Evolutionary conservation across 2,113 vertebrate genomes (phyloP).

Genomic region (Meleagris gallopavo): DNA sequence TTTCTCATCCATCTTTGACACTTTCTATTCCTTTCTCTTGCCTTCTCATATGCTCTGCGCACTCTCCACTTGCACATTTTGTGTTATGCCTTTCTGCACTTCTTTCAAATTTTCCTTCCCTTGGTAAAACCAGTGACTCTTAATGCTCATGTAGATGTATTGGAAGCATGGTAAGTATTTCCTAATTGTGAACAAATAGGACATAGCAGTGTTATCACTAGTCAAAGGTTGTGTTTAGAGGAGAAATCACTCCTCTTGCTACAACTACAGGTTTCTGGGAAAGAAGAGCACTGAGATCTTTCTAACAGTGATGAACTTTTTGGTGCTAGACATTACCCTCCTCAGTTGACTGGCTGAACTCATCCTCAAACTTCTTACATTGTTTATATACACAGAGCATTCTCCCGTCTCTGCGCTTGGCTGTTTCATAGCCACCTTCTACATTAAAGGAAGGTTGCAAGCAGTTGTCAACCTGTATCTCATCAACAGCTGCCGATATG

Average conservation of each 20-base stretch:
- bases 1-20: background rate
- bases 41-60: accelerated
- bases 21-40: background rate
- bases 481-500: background rate
- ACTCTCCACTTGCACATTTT: background rate
- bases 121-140: background rate
- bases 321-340: background rate
- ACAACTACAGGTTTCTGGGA: background rate
- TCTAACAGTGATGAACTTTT: background rate
- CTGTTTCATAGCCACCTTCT: background rate
- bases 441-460: background rate
- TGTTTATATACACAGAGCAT: background rate
- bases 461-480: background rate
- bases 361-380: background rate
- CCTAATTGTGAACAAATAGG: background rate
- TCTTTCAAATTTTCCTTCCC: background rate
- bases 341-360: background rate
- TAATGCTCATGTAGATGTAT: background rate
- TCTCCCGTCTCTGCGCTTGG: background rate
- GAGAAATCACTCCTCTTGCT: background rate
- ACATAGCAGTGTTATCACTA: background rate
- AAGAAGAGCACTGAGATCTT: background rate
- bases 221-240: background rate
- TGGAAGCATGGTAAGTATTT: background rate
- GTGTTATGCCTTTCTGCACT: background rate